Percentiles rank a stretch among this genome's conserved stretches.
These are phyloP conservation scores for Epicampocera succincta DNA, from an alignment of 2,888 invertebrate species.

Conservation along the genomic window DNA sequence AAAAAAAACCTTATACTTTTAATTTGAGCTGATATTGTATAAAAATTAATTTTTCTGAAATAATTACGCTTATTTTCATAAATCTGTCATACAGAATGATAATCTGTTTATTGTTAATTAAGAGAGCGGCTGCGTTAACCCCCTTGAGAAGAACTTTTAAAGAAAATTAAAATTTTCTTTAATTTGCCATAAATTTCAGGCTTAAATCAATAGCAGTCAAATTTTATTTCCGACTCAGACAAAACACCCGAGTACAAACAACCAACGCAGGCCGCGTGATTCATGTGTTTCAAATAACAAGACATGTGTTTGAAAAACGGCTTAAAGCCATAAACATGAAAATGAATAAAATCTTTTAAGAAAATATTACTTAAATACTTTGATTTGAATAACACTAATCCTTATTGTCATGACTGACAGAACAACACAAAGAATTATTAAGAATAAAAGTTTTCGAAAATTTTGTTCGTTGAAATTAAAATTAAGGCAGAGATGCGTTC, in stretches of 20 bases:
- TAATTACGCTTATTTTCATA: conserved; percentile 44
- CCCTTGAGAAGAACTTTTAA: conserved; percentile 33
- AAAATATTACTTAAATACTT: conserved; percentile 46
- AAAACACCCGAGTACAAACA: background rate
- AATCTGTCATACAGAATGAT: conserved; percentile 51
- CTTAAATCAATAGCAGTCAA: conserved; percentile 64
- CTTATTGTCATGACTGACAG: conserved; percentile 64
- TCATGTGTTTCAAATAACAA: conserved; percentile 52
- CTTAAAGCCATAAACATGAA: conserved; percentile 7
- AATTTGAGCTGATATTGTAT: too few species aligned
- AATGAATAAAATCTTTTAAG: conserved; percentile 51
- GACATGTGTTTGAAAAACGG: background rate
- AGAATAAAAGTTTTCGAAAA: conserved; percentile 18
- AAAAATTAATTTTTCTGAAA: background rate
- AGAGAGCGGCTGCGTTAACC: background rate
- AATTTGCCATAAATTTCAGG: conserved; percentile 59
- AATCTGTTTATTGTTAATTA: conserved; percentile 7
- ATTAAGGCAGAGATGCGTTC: background rate
- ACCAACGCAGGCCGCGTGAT: conserved; percentile 37
- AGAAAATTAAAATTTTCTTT: conserved; percentile 29
- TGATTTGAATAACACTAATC: conserved; percentile 64
- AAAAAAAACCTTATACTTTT: too few species aligned
- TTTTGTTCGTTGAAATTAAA: background rate
- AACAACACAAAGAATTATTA: conserved; percentile 29
- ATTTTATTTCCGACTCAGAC: conserved; percentile 55